phyloP scores from a whole-genome alignment of 1,140 invertebrate species.

The Papilio aristodemus region DNA sequence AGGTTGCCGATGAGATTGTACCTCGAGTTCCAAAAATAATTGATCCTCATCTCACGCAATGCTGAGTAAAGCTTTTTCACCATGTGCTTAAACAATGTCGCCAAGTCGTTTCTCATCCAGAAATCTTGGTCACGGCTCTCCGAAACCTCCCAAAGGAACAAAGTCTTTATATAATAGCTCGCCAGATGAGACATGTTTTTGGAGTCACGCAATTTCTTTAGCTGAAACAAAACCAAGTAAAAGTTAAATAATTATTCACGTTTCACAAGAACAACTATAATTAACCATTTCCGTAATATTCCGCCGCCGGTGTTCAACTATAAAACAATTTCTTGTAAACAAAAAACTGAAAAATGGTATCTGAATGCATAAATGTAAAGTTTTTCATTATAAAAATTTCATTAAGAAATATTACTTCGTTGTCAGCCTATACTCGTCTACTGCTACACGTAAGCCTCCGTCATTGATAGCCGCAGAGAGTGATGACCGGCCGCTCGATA shows the following conservation, averaged over 20 bases:
- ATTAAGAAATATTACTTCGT: too few relatives aligned
- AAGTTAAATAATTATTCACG: not conserved
- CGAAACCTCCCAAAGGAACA: conserved; percentile 60
- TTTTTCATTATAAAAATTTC: too few relatives aligned
- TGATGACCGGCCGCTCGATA: too few relatives aligned
- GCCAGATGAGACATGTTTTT: conserved; percentile 54
- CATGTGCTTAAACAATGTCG: conserved; percentile 53
- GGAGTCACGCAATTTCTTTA: conserved; percentile 60
- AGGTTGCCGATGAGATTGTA: conserved; percentile 54
- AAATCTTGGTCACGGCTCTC: conserved; percentile 40
- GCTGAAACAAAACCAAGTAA: conserved; percentile 42
- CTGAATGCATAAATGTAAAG: too few relatives aligned
- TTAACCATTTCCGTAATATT: not conserved
- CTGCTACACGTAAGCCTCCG: too few relatives aligned
- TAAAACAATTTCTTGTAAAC: too few relatives aligned
- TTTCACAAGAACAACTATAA: not conserved
- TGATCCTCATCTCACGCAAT: conserved; percentile 43
- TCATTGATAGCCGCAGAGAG: too few relatives aligned
- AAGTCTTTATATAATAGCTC: conserved; percentile 66
- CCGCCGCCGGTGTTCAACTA: too few relatives aligned
- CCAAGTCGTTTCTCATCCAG: conserved; percentile 48
- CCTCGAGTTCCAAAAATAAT: conserved; percentile 60
- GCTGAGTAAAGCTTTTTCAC: conserved; percentile 46
- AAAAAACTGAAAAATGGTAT: too few relatives aligned
- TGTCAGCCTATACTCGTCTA: too few relatives aligned